Evolutionary conservation across 2,113 vertebrate species (phyloP).

Genomic region (Sylvia atricapilla): DNA sequence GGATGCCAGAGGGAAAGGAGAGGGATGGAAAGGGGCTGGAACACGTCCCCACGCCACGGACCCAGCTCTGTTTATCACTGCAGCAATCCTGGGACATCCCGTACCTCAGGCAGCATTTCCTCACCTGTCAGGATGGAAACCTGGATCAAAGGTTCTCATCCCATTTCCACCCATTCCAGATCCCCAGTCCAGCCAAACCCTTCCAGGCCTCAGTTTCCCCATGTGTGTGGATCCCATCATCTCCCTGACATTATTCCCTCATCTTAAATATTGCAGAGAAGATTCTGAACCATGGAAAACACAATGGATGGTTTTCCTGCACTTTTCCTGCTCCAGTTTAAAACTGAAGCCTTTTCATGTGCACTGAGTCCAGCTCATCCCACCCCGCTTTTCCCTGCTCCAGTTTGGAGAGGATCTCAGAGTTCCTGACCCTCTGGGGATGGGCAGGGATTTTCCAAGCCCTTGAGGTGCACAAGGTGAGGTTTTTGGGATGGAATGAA

Average conservation of each 20-base stretch:
- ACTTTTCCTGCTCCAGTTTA: neutral
- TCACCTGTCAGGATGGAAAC: rapidly evolving
- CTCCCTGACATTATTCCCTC: rapidly evolving
- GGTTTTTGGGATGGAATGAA: neutral
- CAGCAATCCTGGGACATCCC: neutral
- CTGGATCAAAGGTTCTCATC: neutral
- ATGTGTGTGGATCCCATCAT: rapidly evolving
- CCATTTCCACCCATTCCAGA: rapidly evolving
- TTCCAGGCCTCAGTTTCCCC: neutral
- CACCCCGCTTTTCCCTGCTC: neutral
- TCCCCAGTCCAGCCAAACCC: neutral
- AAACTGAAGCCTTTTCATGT: neutral
- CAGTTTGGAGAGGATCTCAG: neutral
- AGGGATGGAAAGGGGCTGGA: neutral
- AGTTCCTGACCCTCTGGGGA: neutral
- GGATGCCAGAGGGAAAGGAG: neutral
- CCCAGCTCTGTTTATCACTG: neutral
- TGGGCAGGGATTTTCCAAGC: neutral
- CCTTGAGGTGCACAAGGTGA: neutral
- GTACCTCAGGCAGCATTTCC: neutral
- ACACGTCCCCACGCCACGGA: rapidly evolving
- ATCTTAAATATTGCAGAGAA: neutral
- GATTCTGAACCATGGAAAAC: neutral
- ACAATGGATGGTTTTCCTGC: neutral
- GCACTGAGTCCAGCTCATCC: neutral